These are phyloP conservation scores for Galeopterus variegatus DNA, from an alignment of 2,113 vertebrate genomes.

Conservation along the genomic window DNA sequence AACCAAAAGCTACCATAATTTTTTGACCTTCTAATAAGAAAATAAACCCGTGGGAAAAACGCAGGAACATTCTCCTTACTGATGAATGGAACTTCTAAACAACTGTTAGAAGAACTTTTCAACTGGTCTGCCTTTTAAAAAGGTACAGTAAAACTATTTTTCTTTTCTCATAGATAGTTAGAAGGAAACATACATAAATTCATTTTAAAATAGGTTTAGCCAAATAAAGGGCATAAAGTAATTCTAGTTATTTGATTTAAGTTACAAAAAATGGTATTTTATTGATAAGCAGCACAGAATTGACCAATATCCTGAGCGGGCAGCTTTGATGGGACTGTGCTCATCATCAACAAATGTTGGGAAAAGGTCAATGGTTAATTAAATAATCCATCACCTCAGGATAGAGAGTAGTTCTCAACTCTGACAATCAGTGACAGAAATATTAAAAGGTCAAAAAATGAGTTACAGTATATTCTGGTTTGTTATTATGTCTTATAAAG, in stretches of 20 bases:
- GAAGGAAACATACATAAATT: conserved; percentile 22
- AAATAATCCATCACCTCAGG: conserved; percentile 99
- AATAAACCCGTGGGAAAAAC: neutral
- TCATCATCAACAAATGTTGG: conserved; percentile 96
- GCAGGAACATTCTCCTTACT: neutral
- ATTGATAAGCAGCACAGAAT: conserved; percentile 89
- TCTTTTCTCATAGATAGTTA: conserved; percentile 40
- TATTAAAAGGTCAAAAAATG: conserved; percentile 99
- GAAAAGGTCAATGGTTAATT: conserved; percentile 99
- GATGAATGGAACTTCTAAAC: neutral
- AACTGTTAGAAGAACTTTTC: neutral
- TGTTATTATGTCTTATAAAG: conserved; percentile 89
- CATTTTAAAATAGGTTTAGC: conserved; percentile 65
- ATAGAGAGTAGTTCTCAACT: conserved; percentile 94
- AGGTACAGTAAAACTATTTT: neutral
- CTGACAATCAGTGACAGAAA: conserved; percentile 96
- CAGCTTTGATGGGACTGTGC: conserved; percentile 93
- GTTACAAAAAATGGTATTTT: conserved; percentile 85
- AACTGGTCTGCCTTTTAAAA: conserved; percentile 6
- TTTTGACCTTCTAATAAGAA: conserved; percentile 32
- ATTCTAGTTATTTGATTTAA: conserved; percentile 65
- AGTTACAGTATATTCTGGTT: conserved; percentile 91
- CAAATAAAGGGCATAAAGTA: conserved; percentile 62
- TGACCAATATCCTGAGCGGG: conserved; percentile 91
- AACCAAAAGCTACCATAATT: neutral